Conservation (phyloP, 2,113 vertebrate species). For the Peromyscus californicus region DNA sequence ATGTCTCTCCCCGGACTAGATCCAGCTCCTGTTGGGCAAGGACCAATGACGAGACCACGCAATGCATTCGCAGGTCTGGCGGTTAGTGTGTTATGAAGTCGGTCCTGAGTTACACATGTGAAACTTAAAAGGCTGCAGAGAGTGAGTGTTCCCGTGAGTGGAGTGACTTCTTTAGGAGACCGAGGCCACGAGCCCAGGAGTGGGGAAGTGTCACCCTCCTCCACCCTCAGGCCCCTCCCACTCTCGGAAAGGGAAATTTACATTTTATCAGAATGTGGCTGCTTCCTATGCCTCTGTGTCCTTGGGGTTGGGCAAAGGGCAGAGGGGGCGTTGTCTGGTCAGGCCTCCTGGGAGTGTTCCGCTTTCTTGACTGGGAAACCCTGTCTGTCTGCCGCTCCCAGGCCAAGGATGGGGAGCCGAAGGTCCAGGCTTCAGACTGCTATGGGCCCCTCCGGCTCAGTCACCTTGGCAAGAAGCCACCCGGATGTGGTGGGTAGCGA, state of each 20-base stretch:
- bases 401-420: not conserved
- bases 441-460: not conserved
- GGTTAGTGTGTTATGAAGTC: not conserved
- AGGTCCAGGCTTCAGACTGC: not conserved
- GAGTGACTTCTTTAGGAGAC: not conserved
- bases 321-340: not conserved
- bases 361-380: not conserved
- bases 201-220: not conserved
- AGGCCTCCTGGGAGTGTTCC: not conserved
- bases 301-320: constrained; percentile 6
- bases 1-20: not conserved
- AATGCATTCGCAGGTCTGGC: not conserved
- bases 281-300: not conserved
- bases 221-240: not conserved
- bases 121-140: not conserved
- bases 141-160: not conserved
- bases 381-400: not conserved
- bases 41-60: not conserved
- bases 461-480: constrained; percentile 64
- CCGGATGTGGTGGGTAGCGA: constrained; percentile 63
- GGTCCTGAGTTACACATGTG: not conserved
- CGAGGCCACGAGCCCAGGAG: not conserved
- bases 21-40: not conserved
- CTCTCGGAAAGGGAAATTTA: constrained; percentile 22
- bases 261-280: constrained; percentile 34